Evolutionary conservation across 2,797 vertebrate genomes (phyloP).

Genomic region (Myotis planiceps): DNA sequence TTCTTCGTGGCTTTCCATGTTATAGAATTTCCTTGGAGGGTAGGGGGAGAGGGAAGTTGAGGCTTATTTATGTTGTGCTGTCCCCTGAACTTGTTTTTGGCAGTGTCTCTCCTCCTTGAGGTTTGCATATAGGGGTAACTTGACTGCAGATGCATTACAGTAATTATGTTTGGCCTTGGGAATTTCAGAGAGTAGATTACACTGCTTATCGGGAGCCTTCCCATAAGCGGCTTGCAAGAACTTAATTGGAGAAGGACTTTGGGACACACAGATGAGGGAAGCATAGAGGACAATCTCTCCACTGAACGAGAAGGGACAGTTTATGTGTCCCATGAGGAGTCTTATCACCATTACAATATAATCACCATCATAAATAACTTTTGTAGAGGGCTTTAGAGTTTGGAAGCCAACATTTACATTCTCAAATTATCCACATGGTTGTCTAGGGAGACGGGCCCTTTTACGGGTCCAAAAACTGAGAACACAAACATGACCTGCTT

Average conservation of each 20-base stretch:
- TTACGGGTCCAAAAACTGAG: neutral
- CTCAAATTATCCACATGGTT: neutral
- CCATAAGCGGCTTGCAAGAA: neutral
- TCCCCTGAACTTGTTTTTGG: neutral
- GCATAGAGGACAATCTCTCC: neutral
- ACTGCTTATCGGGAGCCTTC: neutral
- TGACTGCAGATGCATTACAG: neutral
- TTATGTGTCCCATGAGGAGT: neutral
- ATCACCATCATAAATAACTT: neutral
- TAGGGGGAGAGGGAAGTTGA: neutral
- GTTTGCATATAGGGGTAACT: neutral
- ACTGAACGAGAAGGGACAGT: neutral
- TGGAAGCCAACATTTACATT: neutral
- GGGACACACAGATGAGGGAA: neutral
- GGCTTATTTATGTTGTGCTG: neutral
- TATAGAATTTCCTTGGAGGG: conserved; percentile 2
- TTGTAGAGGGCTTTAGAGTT: neutral
- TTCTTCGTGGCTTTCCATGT: conserved; percentile 20
- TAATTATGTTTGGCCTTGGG: neutral
- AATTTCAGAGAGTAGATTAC: neutral
- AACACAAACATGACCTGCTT: neutral
- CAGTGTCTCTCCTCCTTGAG: neutral
- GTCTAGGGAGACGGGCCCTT: neutral
- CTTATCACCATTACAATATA: neutral
- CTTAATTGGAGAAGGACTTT: conserved; percentile 11